These are phyloP conservation scores for Pyrrhosoma nymphula DNA, from an alignment of 2,888 invertebrate genomes.

Conservation along the genomic window DNA sequence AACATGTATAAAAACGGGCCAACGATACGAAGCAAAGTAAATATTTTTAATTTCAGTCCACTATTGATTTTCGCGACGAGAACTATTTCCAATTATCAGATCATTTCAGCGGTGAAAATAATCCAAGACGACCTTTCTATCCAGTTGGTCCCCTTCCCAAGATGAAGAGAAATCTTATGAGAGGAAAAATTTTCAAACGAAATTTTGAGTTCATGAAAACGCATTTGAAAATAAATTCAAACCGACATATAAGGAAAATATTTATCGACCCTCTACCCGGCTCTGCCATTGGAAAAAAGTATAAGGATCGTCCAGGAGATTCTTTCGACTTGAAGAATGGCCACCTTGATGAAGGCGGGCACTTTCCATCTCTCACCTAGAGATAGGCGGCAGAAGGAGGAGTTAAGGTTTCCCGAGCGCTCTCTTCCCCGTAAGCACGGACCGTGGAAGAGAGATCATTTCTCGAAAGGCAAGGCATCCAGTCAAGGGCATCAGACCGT, in stretches of 20 bases:
- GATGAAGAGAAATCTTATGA: too few relatives aligned
- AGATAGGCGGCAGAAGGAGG: neutral
- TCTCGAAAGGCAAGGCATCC: constrained; percentile 49
- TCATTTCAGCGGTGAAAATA: too few relatives aligned
- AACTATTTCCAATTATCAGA: too few relatives aligned
- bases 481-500: constrained; percentile 61
- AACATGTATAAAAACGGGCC: too few relatives aligned
- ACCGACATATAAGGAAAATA: constrained; percentile 24
- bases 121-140: too few relatives aligned
- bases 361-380: constrained; percentile 38
- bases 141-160: too few relatives aligned
- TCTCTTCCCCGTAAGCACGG: neutral
- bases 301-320: neutral
- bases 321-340: constrained; percentile 57
- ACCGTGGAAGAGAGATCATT: constrained; percentile 32
- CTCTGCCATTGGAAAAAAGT: neutral
- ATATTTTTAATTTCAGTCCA: too few relatives aligned
- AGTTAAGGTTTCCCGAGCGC: neutral
- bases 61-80: too few relatives aligned
- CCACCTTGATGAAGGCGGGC: constrained; percentile 14
- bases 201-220: too few relatives aligned
- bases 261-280: neutral
- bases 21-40: too few relatives aligned
- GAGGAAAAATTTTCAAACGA: too few relatives aligned
- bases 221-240: constrained; percentile 1